Evolutionary conservation across 2,797 vertebrate genomes (phyloP), one percentile per base, ranked within the genome.

Genomic region (Thaleichthys pacificus): DNA sequence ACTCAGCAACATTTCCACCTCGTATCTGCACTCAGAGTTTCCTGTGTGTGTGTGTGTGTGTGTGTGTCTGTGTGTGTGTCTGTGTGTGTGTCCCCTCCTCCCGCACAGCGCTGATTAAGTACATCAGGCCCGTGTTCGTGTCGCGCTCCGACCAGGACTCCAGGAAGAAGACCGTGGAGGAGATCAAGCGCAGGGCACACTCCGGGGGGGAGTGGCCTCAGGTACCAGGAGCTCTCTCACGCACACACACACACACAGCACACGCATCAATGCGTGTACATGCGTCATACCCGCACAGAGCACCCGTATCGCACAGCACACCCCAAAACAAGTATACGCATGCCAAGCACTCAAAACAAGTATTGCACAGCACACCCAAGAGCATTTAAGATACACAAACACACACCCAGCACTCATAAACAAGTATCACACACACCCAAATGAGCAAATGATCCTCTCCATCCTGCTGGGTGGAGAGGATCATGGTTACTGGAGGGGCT

Each of bases 101-200:
- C n/a, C 64, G 68, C 80, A 38, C 84, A 99, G 97, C 97, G 78
- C 91, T 99, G 78, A 99, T 99, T 70, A 96, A 95, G 86, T 98
- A 93, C 82, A 98, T 99, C 83, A 94, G 95, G 70, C 97, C 97
- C 0, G 97, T 99, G 62, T 98, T 99, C 67, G 97, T 99, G 8
- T 99, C 97, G 11, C 93, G 97, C 54, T 96, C 95, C 4, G 97
- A 99, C 91, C 97, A 97, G 85, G 92, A 98, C 86, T 99, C 97
- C 54, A 95, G 97, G 51, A 94, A 95, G 85, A 98, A 95, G 86
- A 99, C 98, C 0, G 98, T 99, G 76, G 98, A 99, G 80, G 97
- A 99, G 88, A 99, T 99, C 79, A 95, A 88, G 85, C 92, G 94
- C 17, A 94, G 97, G 80, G 96, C 96, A 11, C 96, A 94, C 72